phyloP scores from a whole-genome alignment of 2,888 invertebrate genomes.

The Alviniconcha strummeri region DNA sequence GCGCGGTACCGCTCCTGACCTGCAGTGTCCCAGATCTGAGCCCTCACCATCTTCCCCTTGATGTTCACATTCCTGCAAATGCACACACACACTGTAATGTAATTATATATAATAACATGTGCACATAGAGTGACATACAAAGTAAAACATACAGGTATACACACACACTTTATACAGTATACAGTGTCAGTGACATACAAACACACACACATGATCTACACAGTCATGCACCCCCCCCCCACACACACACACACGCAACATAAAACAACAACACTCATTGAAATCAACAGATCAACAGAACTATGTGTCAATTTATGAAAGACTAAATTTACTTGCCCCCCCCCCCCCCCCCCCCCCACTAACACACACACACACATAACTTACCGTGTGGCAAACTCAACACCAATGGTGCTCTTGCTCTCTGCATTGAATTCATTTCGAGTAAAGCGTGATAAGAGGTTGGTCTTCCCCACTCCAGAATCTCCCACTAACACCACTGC shows the following conservation, averaged over 20 bases:
- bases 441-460: constrained; percentile 66
- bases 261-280: too few species aligned
- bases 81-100: too few species aligned
- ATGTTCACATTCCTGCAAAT: constrained; percentile 76
- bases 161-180: not conserved
- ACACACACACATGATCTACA: not conserved
- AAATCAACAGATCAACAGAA: too few species aligned
- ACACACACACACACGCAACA: too few species aligned
- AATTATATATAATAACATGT: not conserved
- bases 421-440: constrained; percentile 68
- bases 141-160: not conserved
- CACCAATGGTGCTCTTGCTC: constrained; percentile 68
- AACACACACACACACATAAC: too few species aligned
- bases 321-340: too few species aligned
- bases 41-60: constrained; percentile 98
- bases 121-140: not conserved
- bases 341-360: too few species aligned
- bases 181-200: not conserved
- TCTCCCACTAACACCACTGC: constrained; percentile 69
- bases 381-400: constrained; percentile 69
- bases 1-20: constrained; percentile 70
- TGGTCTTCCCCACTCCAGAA: constrained; percentile 68
- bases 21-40: constrained; percentile 90
- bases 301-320: too few species aligned
- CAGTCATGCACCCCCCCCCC: too few species aligned